Conservation (phyloP, 1,140 invertebrate genomes). For the Drosophila orosa region DNA sequence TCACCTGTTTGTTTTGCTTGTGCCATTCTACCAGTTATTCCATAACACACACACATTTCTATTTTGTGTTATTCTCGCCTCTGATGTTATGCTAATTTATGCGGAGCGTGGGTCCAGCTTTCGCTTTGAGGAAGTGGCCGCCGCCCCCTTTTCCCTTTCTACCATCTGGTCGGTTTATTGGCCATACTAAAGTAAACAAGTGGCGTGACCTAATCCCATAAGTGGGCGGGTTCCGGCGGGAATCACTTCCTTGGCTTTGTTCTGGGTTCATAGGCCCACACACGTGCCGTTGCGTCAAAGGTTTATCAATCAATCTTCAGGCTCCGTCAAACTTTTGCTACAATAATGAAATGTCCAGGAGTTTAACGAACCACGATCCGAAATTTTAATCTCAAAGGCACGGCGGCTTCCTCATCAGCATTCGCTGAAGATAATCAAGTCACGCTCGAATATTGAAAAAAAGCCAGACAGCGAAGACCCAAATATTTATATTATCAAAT, state of each 20-base stretch:
- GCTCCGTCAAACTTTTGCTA: constrained; percentile 21
- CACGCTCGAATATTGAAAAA: constrained; percentile 27
- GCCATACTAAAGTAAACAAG: constrained; percentile 36
- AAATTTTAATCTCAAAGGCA: constrained; percentile 16
- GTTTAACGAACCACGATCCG: constrained; percentile 60
- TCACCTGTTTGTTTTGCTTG: constrained; percentile 64
- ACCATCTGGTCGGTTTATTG: neutral
- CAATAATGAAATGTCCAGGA: constrained; percentile 7
- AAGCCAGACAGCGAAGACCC: neutral
- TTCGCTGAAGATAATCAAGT: constrained; percentile 41
- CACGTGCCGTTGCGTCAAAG: constrained; percentile 38
- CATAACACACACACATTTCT: constrained; percentile 33
- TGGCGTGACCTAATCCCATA: constrained; percentile 61
- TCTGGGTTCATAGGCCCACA: constrained; percentile 32
- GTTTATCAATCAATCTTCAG: constrained; percentile 55
- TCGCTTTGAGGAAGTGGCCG: constrained; percentile 55
- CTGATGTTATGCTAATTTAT: constrained; percentile 75
- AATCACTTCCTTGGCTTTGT: constrained; percentile 31
- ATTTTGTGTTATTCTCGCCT: constrained; percentile 52
- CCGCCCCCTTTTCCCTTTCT: constrained; percentile 9
- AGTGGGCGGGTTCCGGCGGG: constrained; percentile 22
- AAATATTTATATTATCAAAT: neutral
- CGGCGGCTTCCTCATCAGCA: constrained; percentile 42
- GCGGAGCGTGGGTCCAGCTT: constrained; percentile 72
- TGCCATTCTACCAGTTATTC: constrained; percentile 49